Evolutionary conservation across 2,797 vertebrate genomes (phyloP).

Genomic region (Catamblyrhynchus diadema): DNA sequence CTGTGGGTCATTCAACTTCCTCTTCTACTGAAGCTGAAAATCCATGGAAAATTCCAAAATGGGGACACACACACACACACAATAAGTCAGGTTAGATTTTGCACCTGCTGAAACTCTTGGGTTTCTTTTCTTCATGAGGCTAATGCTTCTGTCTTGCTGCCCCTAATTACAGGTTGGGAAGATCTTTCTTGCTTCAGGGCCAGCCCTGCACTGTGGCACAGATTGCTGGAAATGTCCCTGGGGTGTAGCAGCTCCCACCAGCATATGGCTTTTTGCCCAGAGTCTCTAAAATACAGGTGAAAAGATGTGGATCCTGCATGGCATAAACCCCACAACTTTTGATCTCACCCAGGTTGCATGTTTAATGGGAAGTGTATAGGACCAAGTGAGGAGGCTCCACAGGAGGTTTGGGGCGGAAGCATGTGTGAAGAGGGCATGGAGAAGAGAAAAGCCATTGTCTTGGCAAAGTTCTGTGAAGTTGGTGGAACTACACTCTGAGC

Average conservation of each 20-base stretch:
- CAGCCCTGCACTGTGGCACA: neutral
- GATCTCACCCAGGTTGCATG: neutral
- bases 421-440: rapidly evolving
- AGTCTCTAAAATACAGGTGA: neutral
- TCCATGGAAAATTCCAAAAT: neutral
- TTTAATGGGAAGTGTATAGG: neutral
- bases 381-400: neutral
- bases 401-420: neutral
- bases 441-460: neutral
- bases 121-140: neutral
- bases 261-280: neutral
- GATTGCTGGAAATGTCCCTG: neutral
- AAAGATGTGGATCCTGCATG: neutral
- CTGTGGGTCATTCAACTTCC: neutral
- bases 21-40: neutral
- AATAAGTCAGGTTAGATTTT: neutral
- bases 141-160: neutral
- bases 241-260: neutral
- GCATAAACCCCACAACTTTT: neutral
- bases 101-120: neutral
- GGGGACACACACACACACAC: too few species aligned
- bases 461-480: neutral
- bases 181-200: neutral
- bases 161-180: neutral
- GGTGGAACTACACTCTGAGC: neutral